Base-by-base conservation (phyloP, 1,140 invertebrate genomes). In the Caenorhabditis inopinata region DNA sequence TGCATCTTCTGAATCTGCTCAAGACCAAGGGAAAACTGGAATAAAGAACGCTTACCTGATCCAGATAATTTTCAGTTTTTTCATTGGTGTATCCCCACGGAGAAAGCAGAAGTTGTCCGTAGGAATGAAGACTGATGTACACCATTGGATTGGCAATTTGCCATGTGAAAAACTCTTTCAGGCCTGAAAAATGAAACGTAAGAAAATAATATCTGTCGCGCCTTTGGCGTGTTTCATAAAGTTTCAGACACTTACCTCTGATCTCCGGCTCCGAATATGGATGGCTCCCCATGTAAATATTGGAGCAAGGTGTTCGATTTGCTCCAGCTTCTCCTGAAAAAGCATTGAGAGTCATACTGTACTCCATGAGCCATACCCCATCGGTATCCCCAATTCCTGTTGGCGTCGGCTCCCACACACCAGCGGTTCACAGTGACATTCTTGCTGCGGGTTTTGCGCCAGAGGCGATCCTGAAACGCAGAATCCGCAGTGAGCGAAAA, bases 331-430 rank as follows among this genome's bases (percentile, higher is more conserved):
- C 87, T 78, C 78, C 58, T 68, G 32, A 42, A 68, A 68, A 38
- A 7, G 5, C 5, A 5, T 51, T n/a, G n/a, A 18, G 32, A 16
- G 16, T 21, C 9, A 38, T 51, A 38, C 27, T 83, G 27, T 84
- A 84, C n/a, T n/a, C n/a, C n/a, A n/a, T n/a, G n/a, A n/a, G n/a
- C n/a, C n/a, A n/a, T n/a, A n/a, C 85, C 88, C 89, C 89, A 90
- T 23, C 88, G 83, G 47, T 84, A 88, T 51, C 89, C 89, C 89
- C 89, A 90, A 85, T 90, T 90, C 78, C 90, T 81, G 82, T 90
- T 90, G 1, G 89, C 90, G 82, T 90, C 90, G 5, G 88, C 87
- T n/a, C 90, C 90, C 25, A 84, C 74, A 82, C 90, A 90, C 87
- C 87, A 87, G 38, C 83, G 83, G 82, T 84, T 86, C 25, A 82